A percentile compares a stretch with the other conserved stretches of the same genome.
Conservation (phyloP, 35 echinoderm and acorn worm species). For the Heliocidaris tuberculata region DNA sequence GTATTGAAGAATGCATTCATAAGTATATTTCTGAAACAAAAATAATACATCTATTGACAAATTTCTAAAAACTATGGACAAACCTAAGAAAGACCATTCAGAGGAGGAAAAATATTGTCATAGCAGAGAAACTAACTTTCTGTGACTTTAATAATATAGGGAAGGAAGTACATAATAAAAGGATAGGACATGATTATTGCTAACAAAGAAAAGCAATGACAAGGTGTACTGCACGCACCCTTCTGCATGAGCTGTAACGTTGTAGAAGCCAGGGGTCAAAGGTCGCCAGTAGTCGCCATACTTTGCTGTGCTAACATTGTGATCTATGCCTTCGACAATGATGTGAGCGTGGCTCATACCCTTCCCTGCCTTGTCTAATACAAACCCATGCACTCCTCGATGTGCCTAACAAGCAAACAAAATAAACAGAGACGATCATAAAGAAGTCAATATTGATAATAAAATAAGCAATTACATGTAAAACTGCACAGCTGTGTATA, state of each 20-base stretch:
- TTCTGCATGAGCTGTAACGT: slow-evolving; percentile 71
- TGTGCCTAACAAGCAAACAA: slow-evolving; percentile 57
- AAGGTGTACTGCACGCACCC: slow-evolving; percentile 27
- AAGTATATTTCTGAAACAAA: no score
- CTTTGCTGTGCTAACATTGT: slow-evolving; percentile 73
- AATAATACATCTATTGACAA: no score
- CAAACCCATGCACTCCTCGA: slow-evolving; percentile 86
- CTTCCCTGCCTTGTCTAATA: slow-evolving; percentile 44
- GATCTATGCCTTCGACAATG: slow-evolving; percentile 75
- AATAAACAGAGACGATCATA: not conserved
- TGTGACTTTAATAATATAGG: no score
- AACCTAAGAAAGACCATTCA: no score
- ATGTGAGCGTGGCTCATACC: slow-evolving; percentile 77
- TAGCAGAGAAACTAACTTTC: no score
- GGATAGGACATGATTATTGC: no score
- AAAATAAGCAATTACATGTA: not conserved
- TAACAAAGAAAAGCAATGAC: not conserved
- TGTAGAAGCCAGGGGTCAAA: slow-evolving; percentile 70
- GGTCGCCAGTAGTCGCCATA: slow-evolving; percentile 91
- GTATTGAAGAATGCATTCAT: no score
- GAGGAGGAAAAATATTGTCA: no score
- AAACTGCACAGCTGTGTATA: not conserved
- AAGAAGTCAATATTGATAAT: not conserved
- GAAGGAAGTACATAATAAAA: no score
- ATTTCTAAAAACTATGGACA: no score